Base-by-base conservation (phyloP, 2,113 vertebrate species). In the Dasyprocta punctata region DNA sequence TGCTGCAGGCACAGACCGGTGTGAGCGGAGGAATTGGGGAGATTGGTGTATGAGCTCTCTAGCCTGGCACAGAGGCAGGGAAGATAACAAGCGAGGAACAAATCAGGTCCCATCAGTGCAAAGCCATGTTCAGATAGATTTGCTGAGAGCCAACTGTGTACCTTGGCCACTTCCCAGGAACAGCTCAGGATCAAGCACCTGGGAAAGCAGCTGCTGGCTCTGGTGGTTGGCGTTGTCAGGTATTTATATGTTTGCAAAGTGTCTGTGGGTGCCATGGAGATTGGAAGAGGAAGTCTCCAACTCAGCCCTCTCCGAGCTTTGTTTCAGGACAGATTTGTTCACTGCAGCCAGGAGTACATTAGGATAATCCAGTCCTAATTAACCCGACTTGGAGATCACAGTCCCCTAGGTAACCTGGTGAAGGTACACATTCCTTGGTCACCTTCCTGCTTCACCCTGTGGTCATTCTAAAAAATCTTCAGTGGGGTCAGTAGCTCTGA, bases 391-490 rank as follows among this genome's bases (percentile, higher is more conserved):
- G 52, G 44, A 36, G 22, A 28, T 84, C 56, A 77, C 30, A 86
- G 38, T 54, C 52, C 52, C 52, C 80, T 24, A 13, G 56, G 36
- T 44, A 56, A 26, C 49, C 67, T 75, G n/a, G 22, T 67, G 94
- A 91, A 94, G 84, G 19, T 54, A 38, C 47, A 56, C 63, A 38
- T 33, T 58, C 77, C 10, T 84, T 58, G 56, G 26, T 52, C 14
- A 49, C 60, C 75, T 95, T 75, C 47, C 54, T 60, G 47, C 3
- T 38, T 44, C 3, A 65, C 17, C n/a, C 28, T 8, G 1, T 44
- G 44, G 38, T 47, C 54, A 54, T 71, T 60, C 78, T 63, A 85
- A 92, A 49, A 26, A 20, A 54, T 94, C 54, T 90, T 92, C 24
- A 36, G 20, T 52, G 89, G 49, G 13, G 44, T n/a, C 38, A 36